Percentiles rank a stretch among this genome's conserved stretches.
phyloP scores from a whole-genome alignment of 1,140 invertebrate species.

The Trichonephila clavata region DNA sequence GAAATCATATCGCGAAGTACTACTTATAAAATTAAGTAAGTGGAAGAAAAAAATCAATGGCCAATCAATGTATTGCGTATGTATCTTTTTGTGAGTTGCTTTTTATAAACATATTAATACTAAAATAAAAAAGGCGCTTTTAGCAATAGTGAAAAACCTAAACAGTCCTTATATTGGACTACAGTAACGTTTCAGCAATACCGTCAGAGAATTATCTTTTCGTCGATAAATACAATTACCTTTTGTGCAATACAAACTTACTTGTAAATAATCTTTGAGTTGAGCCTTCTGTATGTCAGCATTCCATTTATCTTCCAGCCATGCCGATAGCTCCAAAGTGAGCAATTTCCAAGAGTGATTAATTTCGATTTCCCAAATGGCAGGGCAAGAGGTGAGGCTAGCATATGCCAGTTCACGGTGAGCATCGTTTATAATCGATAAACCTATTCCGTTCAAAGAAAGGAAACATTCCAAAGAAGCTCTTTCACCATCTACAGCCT shows the following conservation, averaged over 20 bases:
- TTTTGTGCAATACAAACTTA: background rate
- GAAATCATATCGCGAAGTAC: too few relatives aligned
- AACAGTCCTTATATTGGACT: too few relatives aligned
- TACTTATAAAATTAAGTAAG: too few relatives aligned
- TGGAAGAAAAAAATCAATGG: too few relatives aligned
- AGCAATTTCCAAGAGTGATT: slow-evolving; percentile 89
- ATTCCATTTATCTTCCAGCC: slow-evolving; percentile 90
- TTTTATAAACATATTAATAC: too few relatives aligned
- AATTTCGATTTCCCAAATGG: slow-evolving; percentile 91
- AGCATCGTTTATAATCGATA: slow-evolving; percentile 84
- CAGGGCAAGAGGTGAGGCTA: slow-evolving; percentile 86
- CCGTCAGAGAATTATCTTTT: too few relatives aligned
- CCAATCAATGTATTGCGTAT: too few relatives aligned
- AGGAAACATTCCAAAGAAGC: slow-evolving; percentile 87
- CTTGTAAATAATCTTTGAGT: slow-evolving; percentile 87
- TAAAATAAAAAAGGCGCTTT: too few relatives aligned
- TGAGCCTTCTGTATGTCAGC: slow-evolving; percentile 87
- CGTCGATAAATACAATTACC: too few relatives aligned
- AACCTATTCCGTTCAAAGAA: slow-evolving; percentile 86
- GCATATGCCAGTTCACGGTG: slow-evolving; percentile 85
- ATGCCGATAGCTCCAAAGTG: slow-evolving; percentile 88
- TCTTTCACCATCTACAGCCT: slow-evolving; percentile 87
- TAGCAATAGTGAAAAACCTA: too few relatives aligned
- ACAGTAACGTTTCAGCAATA: too few relatives aligned
- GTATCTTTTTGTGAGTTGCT: too few relatives aligned